Conservation (phyloP, 2,113 vertebrate species). For the Myiopsitta monachus region DNA sequence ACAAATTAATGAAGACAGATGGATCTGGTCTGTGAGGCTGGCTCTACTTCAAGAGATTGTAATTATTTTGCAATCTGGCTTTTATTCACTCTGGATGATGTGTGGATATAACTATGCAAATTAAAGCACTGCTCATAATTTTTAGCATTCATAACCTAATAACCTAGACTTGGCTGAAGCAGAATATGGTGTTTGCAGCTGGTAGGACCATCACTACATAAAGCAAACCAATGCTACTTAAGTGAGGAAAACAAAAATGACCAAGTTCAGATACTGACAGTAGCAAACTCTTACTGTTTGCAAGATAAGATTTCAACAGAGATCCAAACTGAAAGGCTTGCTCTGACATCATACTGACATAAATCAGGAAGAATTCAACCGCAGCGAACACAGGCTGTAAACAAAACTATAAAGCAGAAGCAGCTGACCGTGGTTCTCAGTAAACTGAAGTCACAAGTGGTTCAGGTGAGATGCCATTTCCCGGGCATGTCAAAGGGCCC, state of each 20-base stretch:
- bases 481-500: background rate
- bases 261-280: constrained; percentile 23
- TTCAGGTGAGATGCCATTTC: constrained; percentile 25
- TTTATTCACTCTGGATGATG: constrained; percentile 77
- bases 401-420: constrained; percentile 34
- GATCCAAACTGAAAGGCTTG: background rate
- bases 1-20: constrained; percentile 78
- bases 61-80: constrained; percentile 84
- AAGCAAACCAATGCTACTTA: constrained; percentile 19
- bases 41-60: constrained; percentile 76
- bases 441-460: background rate
- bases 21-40: constrained; percentile 67
- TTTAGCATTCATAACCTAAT: constrained; percentile 73
- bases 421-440: background rate
- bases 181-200: constrained; percentile 57
- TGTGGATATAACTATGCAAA: constrained; percentile 72
- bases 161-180: constrained; percentile 68
- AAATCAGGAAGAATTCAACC: constrained; percentile 49
- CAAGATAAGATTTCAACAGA: constrained; percentile 32
- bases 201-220: constrained; percentile 32
- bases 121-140: constrained; percentile 70
- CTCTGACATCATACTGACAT: constrained; percentile 22
- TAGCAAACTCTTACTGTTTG: background rate
- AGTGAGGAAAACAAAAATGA: constrained; percentile 51
- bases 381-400: background rate